Conservation (phyloP, 2,888 invertebrate genomes). For the Lagria hirta region DNA sequence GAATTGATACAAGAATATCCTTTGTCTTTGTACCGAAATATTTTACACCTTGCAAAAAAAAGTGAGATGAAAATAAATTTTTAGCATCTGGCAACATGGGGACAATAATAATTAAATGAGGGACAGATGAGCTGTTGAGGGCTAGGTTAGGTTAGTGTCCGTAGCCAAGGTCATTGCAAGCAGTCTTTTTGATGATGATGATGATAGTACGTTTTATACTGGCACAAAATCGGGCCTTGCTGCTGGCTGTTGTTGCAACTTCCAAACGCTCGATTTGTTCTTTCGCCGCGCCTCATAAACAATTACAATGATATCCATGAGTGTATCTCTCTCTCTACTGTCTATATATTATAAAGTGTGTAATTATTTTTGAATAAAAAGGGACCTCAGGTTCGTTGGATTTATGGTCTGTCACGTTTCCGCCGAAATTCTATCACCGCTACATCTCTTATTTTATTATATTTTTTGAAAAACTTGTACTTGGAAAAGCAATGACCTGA, state of each 20-base stretch:
- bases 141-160: constrained; percentile 42
- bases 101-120: constrained; percentile 24
- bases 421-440: too few species aligned
- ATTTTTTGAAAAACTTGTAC: too few species aligned
- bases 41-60: too few species aligned
- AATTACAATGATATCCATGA: constrained; percentile 15
- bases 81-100: constrained; percentile 11
- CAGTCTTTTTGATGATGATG: background rate
- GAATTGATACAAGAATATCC: too few species aligned
- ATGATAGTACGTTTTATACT: constrained; percentile 4
- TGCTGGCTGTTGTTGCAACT: too few species aligned
- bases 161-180: constrained; percentile 36
- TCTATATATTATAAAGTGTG: background rate
- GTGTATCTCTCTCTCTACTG: background rate
- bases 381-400: constrained; percentile 12
- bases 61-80: too few species aligned
- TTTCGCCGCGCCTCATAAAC: constrained; percentile 11
- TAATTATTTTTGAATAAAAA: constrained; percentile 19
- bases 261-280: constrained; percentile 13
- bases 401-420: constrained; percentile 28
- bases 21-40: too few species aligned
- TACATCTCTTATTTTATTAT: too few species aligned
- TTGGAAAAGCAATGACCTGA: too few species aligned
- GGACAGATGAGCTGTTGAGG: constrained; percentile 32
- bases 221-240: constrained; percentile 10